Evolutionary conservation across 92 coral and sea anemone genomes (phyloP), one percentile per base, ranked within the genome.

Genomic region (Nematostella vectensis): DNA sequence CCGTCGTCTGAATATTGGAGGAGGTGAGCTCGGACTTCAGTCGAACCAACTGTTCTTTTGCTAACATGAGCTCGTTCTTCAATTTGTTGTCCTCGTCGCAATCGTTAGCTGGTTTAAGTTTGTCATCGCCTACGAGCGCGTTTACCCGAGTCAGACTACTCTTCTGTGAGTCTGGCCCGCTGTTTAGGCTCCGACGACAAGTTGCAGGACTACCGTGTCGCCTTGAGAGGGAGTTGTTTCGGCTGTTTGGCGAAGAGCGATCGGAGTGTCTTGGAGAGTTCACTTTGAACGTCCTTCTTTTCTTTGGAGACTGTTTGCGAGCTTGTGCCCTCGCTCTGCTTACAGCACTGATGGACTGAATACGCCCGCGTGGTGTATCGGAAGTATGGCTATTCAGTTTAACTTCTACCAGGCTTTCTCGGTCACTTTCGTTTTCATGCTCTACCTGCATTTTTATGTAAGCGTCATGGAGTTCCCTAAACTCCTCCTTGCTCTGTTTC

Each of bases 31-130:
- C 93, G 2, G 91, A 79, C 36, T 87, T 93, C 44, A 93, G 78
- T 27, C 87, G 86, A 18, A 88, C 51, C 2, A 93, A 87, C 61
- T 88, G 87, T 21, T 93, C 96, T 48, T 87, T 93, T 0, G 99
- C 99, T 39, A 77, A 69, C 22, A 65, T 55, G 54, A 93, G 49
- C 51, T 93, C 99, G 19, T 78, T 67, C 42, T 87, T 93, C 11
- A 93, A 67, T 24, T 81, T 77, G 47, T 74, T 80, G 48, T 93
- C 74, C 49, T 79, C 86, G 11, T 59, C 84, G 3, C 19, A 29
- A 12, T 55, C 63, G 15, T 33, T 33, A 33, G 40, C 15, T 15
- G 6, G 6, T 15, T 33, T 33, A 6, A 64, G 19, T 22, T 59
- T 33, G 17, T 26, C 55, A 27, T 56, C 51, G 44, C 48, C 29